A percentile compares a stretch with the other conserved stretches of the same genome.
These are phyloP conservation scores for Tenrec ecaudatus DNA, from an alignment of 2,113 vertebrate genomes.

Conservation along the genomic window DNA sequence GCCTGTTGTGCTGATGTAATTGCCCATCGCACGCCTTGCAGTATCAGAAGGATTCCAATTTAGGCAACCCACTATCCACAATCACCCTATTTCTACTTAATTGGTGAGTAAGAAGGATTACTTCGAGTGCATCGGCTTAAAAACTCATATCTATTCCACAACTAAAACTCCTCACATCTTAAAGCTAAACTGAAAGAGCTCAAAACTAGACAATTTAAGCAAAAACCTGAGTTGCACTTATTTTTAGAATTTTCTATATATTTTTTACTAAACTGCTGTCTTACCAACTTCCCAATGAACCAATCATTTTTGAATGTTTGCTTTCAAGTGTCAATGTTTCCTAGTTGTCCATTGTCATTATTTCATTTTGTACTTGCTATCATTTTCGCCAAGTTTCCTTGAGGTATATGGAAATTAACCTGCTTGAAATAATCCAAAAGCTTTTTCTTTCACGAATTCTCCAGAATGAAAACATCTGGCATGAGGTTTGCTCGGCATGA, in stretches of 20 bases:
- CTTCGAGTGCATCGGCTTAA: not conserved
- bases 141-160: not conserved
- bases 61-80: not conserved
- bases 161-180: not conserved
- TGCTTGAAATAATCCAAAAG: not conserved
- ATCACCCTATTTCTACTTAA: not conserved
- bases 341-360: not conserved
- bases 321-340: slow-evolving; percentile 9
- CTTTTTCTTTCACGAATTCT: not conserved
- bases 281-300: not conserved
- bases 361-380: not conserved
- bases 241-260: slow-evolving; percentile 1
- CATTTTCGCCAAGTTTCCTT: slow-evolving; percentile 7
- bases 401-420: not conserved
- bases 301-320: not conserved
- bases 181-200: not conserved
- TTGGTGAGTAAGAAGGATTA: not conserved
- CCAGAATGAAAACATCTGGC: slow-evolving; percentile 6
- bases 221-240: not conserved
- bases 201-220: not conserved
- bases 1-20: not conserved
- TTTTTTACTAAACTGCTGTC: not conserved
- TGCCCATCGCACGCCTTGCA: too few relatives aligned
- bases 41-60: not conserved
- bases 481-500: not conserved